phyloP scores from a whole-genome alignment of 2,888 invertebrate species.

The Tetragnatha montana region DNA sequence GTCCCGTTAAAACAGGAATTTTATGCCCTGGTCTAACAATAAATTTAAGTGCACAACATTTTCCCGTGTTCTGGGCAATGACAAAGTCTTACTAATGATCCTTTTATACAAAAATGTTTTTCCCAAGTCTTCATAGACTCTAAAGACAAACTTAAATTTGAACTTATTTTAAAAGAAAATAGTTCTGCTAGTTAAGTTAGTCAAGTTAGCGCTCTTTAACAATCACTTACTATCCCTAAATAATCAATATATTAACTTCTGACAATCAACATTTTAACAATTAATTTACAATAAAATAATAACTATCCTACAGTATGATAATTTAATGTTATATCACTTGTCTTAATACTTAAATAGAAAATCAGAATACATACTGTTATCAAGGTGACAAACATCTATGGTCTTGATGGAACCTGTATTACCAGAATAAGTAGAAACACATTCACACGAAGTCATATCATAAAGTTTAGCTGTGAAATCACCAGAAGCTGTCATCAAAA shows the following conservation, averaged over 20 bases:
- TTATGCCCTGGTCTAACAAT: too few relatives aligned
- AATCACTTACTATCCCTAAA: neutral
- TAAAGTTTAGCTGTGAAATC: slow-evolving; percentile 89
- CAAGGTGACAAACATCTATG: slow-evolving; percentile 82
- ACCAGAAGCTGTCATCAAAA: slow-evolving; percentile 88
- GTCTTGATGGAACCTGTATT: slow-evolving; percentile 90
- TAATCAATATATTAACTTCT: neutral
- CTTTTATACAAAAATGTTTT: too few relatives aligned
- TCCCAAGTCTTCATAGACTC: too few relatives aligned
- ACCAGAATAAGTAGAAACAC: slow-evolving; percentile 80
- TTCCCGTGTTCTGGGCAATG: too few relatives aligned
- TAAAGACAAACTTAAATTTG: too few relatives aligned
- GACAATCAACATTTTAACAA: neutral
- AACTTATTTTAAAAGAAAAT: too few relatives aligned
- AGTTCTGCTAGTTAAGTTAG: too few relatives aligned
- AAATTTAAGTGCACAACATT: too few relatives aligned
- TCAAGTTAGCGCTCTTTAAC: too few relatives aligned
- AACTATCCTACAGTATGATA: too few relatives aligned
- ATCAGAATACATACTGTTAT: slow-evolving; percentile 25
- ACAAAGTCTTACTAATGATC: too few relatives aligned
- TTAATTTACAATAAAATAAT: neutral
- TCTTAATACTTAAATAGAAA: slow-evolving; percentile 2
- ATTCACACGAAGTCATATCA: slow-evolving; percentile 79
- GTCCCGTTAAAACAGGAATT: too few relatives aligned
- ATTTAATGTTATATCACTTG: neutral